phyloP scores from a whole-genome alignment of 2,113 vertebrate species.

The Gopherus flavomarginatus region DNA sequence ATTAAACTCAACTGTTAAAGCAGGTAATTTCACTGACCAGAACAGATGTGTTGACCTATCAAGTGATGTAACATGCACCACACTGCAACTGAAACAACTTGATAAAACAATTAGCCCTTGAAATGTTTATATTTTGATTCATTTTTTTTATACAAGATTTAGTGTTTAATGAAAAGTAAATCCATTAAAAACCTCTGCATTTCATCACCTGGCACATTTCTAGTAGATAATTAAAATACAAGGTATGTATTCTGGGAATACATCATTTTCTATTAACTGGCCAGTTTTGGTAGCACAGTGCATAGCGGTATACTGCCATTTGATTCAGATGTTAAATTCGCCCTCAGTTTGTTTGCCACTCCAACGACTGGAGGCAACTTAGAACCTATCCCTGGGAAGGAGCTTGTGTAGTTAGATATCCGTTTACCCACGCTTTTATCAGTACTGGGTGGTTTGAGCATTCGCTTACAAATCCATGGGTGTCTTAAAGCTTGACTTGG shows the following conservation, averaged over 20 bases:
- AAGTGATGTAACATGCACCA: constrained; percentile 56
- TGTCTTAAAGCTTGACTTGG: constrained; percentile 93
- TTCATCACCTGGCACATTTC: constrained; percentile 9
- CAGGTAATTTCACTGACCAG: neutral
- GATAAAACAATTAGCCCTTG: constrained; percentile 79
- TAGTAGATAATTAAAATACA: constrained; percentile 46
- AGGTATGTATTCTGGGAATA: neutral
- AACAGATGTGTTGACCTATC: constrained; percentile 59
- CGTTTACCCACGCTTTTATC: constrained; percentile 87
- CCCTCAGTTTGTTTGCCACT: constrained; percentile 89
- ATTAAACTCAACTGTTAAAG: neutral
- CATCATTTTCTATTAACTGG: constrained; percentile 80
- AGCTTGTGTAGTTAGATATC: constrained; percentile 84
- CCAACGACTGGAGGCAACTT: constrained; percentile 85
- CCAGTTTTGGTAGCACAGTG: constrained; percentile 94
- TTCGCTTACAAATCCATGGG: constrained; percentile 92
- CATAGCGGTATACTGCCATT: constrained; percentile 89
- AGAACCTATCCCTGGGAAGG: constrained; percentile 89
- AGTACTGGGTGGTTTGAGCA: constrained; percentile 81
- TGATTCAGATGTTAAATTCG: constrained; percentile 88
- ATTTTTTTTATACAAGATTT: constrained; percentile 51
- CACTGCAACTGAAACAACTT: constrained; percentile 54
- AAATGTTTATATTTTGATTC: constrained; percentile 45
- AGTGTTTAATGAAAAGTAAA: constrained; percentile 66
- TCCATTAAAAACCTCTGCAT: constrained; percentile 51